Evolutionary conservation across 2,113 vertebrate species (phyloP).

Genomic region (Suricata suricatta): DNA sequence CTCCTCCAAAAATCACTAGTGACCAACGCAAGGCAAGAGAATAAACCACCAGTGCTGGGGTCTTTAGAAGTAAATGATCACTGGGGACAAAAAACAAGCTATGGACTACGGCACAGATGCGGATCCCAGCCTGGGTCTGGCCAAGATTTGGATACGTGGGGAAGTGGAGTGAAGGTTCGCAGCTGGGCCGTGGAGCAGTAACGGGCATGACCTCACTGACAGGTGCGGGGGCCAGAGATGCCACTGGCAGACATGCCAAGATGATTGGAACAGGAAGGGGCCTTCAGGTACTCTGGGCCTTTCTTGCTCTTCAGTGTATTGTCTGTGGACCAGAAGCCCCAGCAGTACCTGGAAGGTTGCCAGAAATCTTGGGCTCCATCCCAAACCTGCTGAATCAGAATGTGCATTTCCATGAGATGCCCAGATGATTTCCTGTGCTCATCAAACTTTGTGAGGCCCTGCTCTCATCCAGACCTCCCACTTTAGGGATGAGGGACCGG

Average conservation of each 20-base stretch:
- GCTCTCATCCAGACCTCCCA: background rate
- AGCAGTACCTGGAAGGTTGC: background rate
- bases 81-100: background rate
- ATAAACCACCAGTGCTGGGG: background rate
- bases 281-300: background rate
- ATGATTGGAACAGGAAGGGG: background rate
- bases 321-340: background rate
- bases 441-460: background rate
- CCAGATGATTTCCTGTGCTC: background rate
- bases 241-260: background rate
- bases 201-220: background rate
- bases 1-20: background rate
- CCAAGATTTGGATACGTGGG: background rate
- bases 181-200: background rate
- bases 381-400: background rate
- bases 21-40: background rate
- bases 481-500: background rate
- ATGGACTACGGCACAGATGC: background rate
- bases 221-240: background rate
- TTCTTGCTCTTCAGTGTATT: background rate
- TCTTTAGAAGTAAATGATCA: background rate
- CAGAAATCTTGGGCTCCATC: background rate
- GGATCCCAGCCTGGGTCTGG: background rate
- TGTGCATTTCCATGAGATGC: background rate
- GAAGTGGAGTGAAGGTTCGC: background rate